phyloP scores from a whole-genome alignment of 1,140 invertebrate species.

The Anagrus nilaparvatae region DNA sequence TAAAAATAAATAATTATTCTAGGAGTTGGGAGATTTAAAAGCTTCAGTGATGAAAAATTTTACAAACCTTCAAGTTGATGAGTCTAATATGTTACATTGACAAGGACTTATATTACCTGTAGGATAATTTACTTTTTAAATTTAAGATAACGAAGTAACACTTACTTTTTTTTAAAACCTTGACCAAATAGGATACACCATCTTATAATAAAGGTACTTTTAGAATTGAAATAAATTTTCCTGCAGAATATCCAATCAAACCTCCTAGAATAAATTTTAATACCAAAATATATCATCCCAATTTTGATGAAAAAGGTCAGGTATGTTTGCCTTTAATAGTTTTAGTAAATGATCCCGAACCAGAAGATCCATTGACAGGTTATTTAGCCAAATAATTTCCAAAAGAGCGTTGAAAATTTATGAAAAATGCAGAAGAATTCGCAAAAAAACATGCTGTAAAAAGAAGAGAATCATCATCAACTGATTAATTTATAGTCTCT shows the following conservation, averaged over 20 bases:
- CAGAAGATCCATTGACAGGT: slow-evolving; percentile 91
- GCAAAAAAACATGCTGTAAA: slow-evolving; percentile 98
- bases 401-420: slow-evolving; percentile 94
- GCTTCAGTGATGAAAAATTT: slow-evolving; percentile 80
- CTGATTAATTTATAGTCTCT: slow-evolving; percentile 35
- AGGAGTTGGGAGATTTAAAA: slow-evolving; percentile 82
- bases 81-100: slow-evolving; percentile 89
- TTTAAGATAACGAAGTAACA: neutral
- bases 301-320: slow-evolving; percentile 98
- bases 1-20: too few species aligned
- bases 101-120: slow-evolving; percentile 89
- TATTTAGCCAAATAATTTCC: slow-evolving; percentile 95
- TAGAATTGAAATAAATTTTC: slow-evolving; percentile 95
- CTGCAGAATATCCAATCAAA: slow-evolving; percentile 98
- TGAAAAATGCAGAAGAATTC: slow-evolving; percentile 97
- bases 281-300: slow-evolving; percentile 99
- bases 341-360: slow-evolving; percentile 95
- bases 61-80: slow-evolving; percentile 87
- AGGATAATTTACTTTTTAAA: slow-evolving; percentile 38
- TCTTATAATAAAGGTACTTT: slow-evolving; percentile 99
- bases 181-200: slow-evolving; percentile 88
- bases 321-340: slow-evolving; percentile 92
- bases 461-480: slow-evolving; percentile 49
- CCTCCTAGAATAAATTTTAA: slow-evolving; percentile 97
- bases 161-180: slow-evolving; percentile 27